Base-by-base conservation (phyloP, 1,140 invertebrate species). In the Papilio machaon region DNA sequence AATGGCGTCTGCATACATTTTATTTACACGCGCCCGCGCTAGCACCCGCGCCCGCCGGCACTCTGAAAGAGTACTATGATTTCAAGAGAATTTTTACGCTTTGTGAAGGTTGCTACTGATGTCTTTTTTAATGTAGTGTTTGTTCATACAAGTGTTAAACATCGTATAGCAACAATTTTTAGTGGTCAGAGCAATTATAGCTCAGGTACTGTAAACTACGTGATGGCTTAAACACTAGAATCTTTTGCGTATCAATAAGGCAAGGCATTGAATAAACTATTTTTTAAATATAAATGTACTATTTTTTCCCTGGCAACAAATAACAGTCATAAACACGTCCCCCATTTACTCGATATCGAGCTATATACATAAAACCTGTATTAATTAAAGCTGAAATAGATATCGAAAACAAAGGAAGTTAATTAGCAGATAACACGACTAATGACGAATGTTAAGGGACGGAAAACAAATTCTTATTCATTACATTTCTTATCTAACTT, bases 351-450 rank as follows among this genome's bases (percentile, higher is more conserved):
- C 38, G 38, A 43, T 43, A 47, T 19, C 15, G 70, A 15, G 70
- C 35, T 73, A 46, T 73, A 11, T 46, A 73, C 35, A 17, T 73
- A 43, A n/a, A 73, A 7, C n/a, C 13, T 47, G 38, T 10, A 74
- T 47, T 74, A 74, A 43, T 74, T 74, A 46, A 74, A 46, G 3
- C 38, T 47, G 73, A 47, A 47, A 76, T 30, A 52, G 8, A 11
- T 49, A 76, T 54, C 30, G 19, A 52, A 30, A 76, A 52, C 23
- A 76, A 19, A 47, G 74, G 74, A 76, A 52, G 74, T 52, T 30
- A 52, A 76, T 52, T 52, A 54, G 43, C 43, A 76, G 74, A 76
- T 52, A 76, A 76, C 47, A 75, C 38, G 43, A 74, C 47, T 19
- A 49, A 52, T 76, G 74, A 47, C 43, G 23, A 73, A 73, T 47